Percentiles rank a stretch among this genome's conserved stretches.
Conservation (phyloP, 2,888 invertebrate species). For the Glyphotaelius pellucidus region DNA sequence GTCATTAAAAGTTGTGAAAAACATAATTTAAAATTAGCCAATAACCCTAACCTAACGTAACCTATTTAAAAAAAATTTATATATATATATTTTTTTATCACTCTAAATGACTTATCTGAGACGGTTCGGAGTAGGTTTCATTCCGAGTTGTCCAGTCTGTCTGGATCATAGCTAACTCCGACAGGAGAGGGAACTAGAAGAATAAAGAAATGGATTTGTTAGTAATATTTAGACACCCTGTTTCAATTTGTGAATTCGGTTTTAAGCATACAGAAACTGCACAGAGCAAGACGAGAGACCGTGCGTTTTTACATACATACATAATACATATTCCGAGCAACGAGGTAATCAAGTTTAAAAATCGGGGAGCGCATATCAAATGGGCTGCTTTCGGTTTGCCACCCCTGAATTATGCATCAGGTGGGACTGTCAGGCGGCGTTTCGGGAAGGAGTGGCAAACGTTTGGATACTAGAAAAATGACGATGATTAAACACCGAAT, state of each 20-base stretch:
- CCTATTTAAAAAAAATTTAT: too few relatives aligned
- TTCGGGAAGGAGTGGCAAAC: neutral
- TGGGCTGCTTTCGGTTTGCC: conserved; percentile 41
- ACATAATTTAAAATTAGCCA: too few relatives aligned
- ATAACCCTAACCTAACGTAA: too few relatives aligned
- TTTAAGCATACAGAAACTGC: neutral
- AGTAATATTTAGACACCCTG: neutral
- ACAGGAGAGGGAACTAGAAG: neutral
- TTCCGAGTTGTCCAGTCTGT: too few relatives aligned
- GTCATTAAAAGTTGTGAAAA: too few relatives aligned
- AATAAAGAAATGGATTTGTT: neutral
- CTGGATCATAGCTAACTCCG: neutral
- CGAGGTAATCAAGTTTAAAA: conserved; percentile 64
- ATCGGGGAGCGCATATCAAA: conserved; percentile 61
- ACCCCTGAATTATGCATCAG: conserved; percentile 51
- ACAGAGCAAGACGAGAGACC: conserved; percentile 31
- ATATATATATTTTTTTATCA: too few relatives aligned
- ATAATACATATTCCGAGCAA: conserved; percentile 49
- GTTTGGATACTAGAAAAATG: neutral
- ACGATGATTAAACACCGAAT: neutral
- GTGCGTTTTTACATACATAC: conserved; percentile 63
- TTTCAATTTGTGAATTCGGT: neutral
- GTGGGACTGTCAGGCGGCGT: conserved; percentile 13
- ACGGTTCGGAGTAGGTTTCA: too few relatives aligned
- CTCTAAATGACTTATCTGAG: too few relatives aligned